Evolutionary conservation across 2,113 vertebrate genomes (phyloP).

Genomic region (Tetrax tetrax): DNA sequence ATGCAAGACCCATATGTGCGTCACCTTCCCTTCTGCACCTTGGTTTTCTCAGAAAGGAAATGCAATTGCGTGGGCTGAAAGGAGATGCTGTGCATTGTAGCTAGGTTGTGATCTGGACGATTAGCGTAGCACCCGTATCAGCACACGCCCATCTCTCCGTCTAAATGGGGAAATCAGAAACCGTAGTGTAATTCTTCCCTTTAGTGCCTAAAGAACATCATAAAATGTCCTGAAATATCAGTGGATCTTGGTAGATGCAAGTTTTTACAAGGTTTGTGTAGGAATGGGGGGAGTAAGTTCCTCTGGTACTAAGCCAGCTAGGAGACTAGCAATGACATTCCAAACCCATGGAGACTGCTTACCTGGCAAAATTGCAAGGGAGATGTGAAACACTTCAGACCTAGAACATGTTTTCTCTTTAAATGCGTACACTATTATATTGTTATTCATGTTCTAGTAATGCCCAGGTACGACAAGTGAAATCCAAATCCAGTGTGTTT

Average conservation of each 20-base stretch:
- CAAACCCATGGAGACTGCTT: not conserved
- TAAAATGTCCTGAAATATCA: not conserved
- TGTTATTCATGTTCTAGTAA: not conserved
- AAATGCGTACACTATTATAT: not conserved
- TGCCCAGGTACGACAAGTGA: not conserved
- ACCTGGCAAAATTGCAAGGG: not conserved
- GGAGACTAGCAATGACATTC: not conserved
- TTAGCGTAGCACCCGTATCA: not conserved
- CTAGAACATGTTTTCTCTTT: not conserved
- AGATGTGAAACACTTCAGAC: not conserved
- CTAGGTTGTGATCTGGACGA: not conserved
- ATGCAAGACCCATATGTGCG: not conserved
- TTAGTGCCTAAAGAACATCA: not conserved
- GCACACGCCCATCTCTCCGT: not conserved
- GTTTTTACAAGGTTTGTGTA: not conserved
- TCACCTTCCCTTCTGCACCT: constrained; percentile 24
- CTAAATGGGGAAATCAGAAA: not conserved
- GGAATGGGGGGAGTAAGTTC: not conserved
- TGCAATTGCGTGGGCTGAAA: constrained; percentile 1
- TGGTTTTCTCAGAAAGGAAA: constrained; percentile 64
- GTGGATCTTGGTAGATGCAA: not conserved
- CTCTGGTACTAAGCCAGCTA: not conserved
- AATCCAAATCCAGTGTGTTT: not conserved
- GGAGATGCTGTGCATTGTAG: not conserved
- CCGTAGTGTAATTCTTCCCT: not conserved